These are phyloP conservation scores for Dicrurus megarhynchus DNA, from an alignment of 2,113 vertebrate species.

Conservation along the genomic window DNA sequence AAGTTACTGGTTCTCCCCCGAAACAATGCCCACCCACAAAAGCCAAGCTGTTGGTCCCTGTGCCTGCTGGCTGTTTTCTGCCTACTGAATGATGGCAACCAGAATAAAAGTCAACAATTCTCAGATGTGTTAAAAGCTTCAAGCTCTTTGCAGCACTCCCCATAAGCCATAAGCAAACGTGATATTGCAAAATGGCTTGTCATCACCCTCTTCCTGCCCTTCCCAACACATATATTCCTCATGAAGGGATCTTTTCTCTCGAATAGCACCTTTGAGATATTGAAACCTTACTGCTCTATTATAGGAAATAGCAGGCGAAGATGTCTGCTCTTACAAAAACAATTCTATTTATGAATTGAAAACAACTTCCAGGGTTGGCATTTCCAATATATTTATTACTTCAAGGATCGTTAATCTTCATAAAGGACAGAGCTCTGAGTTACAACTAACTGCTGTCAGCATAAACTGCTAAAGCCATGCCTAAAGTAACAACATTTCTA, in stretches of 20 bases:
- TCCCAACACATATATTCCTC: conserved; percentile 8
- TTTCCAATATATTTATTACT: conserved; percentile 23
- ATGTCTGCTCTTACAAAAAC: not conserved
- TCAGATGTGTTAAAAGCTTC: conserved; percentile 36
- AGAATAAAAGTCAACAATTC: conserved; percentile 8
- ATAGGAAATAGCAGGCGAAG: not conserved
- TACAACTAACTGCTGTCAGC: not conserved
- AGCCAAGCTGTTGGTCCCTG: not conserved
- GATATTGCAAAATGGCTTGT: conserved; percentile 31
- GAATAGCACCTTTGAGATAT: not conserved
- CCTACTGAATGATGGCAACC: not conserved
- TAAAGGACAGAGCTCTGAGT: not conserved
- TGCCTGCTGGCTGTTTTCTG: not conserved
- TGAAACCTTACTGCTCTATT: not conserved
- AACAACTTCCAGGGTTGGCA: not conserved
- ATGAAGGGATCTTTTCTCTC: conserved; percentile 35
- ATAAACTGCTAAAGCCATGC: not conserved
- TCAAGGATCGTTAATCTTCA: not conserved
- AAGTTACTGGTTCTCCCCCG: not conserved
- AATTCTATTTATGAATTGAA: conserved; percentile 11
- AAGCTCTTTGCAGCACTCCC: not conserved
- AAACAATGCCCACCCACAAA: conserved; percentile 52
- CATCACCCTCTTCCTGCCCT: conserved; percentile 49
- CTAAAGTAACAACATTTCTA: not conserved
- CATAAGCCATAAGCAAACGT: conserved; percentile 5